A percentile compares a stretch with the other conserved stretches of the same genome.
Evolutionary conservation across 2,888 invertebrate genomes (phyloP).

Genomic region (Ornithoptera alexandrae): DNA sequence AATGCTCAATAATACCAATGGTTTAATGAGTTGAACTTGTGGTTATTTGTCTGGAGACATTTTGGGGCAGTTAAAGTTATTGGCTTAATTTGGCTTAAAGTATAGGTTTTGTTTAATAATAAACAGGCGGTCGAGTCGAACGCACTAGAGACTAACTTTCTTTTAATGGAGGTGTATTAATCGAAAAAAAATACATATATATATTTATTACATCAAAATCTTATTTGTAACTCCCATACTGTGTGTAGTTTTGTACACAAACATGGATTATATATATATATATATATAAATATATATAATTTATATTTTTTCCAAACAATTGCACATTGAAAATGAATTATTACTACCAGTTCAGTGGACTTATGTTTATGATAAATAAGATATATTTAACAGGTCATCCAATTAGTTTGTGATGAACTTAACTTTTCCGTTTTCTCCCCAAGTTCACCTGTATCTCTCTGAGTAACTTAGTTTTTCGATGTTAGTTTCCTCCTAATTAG

Average conservation of each 20-base stretch:
- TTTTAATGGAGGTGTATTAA: slow-evolving; percentile 53
- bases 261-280: slow-evolving; percentile 1
- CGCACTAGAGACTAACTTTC: slow-evolving; percentile 33
- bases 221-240: slow-evolving; percentile 8
- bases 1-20: no score
- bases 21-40: no score
- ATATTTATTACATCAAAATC: slow-evolving; percentile 1
- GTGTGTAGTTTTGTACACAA: slow-evolving; percentile 17
- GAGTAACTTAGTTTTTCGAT: slow-evolving; percentile 64
- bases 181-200: slow-evolving; percentile 26
- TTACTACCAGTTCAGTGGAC: slow-evolving; percentile 1
- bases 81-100: slow-evolving; percentile 21
- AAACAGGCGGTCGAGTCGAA: slow-evolving; percentile 23
- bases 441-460: slow-evolving; percentile 41
- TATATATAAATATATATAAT: background rate
- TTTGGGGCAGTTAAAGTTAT: background rate
- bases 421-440: slow-evolving; percentile 4
- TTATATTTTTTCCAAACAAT: no score
- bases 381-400: no score
- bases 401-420: background rate
- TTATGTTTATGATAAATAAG: slow-evolving; percentile 4
- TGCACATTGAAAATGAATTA: no score
- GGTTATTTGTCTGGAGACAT: no score
- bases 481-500: slow-evolving; percentile 63
- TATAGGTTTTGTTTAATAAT: background rate